Percentiles rank a stretch among this genome's conserved stretches.
Conservation (phyloP, 2,888 invertebrate genomes). For the Heterodera filipjevi region DNA sequence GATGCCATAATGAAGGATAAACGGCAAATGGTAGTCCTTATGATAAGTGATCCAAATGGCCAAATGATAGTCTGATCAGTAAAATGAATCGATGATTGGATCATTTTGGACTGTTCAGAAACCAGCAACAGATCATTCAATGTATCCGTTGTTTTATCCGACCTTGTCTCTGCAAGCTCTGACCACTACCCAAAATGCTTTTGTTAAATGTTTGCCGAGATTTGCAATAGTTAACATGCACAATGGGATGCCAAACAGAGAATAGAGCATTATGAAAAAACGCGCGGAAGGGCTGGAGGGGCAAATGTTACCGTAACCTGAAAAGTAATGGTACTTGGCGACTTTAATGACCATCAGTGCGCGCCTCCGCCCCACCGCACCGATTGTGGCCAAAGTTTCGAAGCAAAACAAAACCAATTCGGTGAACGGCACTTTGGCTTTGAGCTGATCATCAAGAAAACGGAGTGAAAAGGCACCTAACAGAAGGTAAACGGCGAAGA, state of each 20-base stretch:
- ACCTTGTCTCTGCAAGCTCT: slow-evolving; percentile 10
- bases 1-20: neutral
- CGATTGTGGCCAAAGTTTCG: slow-evolving; percentile 35
- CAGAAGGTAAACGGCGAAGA: slow-evolving; percentile 29
- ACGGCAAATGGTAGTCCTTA: neutral
- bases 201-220: slow-evolving; percentile 41
- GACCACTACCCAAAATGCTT: slow-evolving; percentile 39
- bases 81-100: slow-evolving; percentile 2
- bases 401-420: slow-evolving; percentile 37
- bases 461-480: slow-evolving; percentile 34
- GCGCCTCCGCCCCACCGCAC: neutral
- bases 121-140: too few relatives aligned
- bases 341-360: neutral
- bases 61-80: too few relatives aligned
- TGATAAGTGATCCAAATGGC: neutral
- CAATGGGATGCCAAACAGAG: slow-evolving; percentile 42
- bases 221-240: slow-evolving; percentile 42
- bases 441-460: slow-evolving; percentile 29
- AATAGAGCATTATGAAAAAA: slow-evolving; percentile 47
- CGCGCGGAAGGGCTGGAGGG: slow-evolving; percentile 44
- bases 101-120: neutral
- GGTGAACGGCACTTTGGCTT: slow-evolving; percentile 25
- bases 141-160: too few relatives aligned
- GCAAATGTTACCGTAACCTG: slow-evolving; percentile 52
- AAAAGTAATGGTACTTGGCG: neutral